These are phyloP conservation scores for Cyphomyrus discorhynchus DNA, from an alignment of 2,113 vertebrate genomes.

Conservation along the genomic window DNA sequence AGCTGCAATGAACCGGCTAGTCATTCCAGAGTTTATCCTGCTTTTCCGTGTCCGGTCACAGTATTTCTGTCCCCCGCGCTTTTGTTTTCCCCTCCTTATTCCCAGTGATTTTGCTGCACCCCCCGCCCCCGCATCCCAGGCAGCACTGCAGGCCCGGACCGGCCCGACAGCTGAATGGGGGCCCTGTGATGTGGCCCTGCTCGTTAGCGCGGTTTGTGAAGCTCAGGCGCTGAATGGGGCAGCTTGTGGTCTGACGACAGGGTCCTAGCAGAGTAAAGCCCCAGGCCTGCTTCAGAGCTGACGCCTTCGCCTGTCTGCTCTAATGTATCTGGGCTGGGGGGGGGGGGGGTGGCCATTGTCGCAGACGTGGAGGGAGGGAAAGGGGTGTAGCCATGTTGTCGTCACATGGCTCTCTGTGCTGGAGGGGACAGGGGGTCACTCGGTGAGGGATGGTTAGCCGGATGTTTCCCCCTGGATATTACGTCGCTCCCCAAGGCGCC, in stretches of 20 bases:
- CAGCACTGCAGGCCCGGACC: conserved; percentile 5
- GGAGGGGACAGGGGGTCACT: background rate
- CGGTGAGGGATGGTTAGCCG: background rate
- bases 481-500: background rate
- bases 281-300: conserved; percentile 59
- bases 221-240: conserved; percentile 55
- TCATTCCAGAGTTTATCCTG: background rate
- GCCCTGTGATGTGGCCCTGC: conserved; percentile 44
- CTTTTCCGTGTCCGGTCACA: background rate
- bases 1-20: background rate
- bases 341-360: background rate
- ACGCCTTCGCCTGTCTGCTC: conserved; percentile 48
- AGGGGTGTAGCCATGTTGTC: background rate
- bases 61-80: background rate
- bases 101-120: conserved; percentile 24
- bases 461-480: background rate
- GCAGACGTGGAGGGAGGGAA: background rate
- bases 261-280: conserved; percentile 32
- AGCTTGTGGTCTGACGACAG: conserved; percentile 61
- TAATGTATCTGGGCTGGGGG: conserved; percentile 19
- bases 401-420: background rate
- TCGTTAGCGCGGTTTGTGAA: conserved; percentile 67
- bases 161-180: conserved; percentile 38
- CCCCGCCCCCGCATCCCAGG: conserved; percentile 1
- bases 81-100: background rate